Evolutionary conservation across 2,797 vertebrate genomes (phyloP).

Genomic region (Octomys mimax): DNA sequence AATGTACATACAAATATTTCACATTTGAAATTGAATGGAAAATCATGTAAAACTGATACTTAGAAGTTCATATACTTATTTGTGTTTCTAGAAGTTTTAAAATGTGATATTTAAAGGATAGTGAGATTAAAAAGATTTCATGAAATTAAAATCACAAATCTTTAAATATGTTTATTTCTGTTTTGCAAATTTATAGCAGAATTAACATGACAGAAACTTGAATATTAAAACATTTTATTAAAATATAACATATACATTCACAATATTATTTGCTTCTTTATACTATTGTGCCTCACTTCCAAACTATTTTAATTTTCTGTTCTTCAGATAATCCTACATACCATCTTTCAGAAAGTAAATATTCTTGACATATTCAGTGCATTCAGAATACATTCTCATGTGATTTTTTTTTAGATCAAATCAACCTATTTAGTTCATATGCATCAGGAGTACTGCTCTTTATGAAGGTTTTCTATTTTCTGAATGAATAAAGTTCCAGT

Average conservation of each 20-base stretch:
- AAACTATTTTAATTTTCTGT: neutral
- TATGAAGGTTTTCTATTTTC: neutral
- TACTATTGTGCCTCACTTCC: neutral
- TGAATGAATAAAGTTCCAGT: neutral
- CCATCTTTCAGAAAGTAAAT: neutral
- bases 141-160: neutral
- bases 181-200: slow-evolving; percentile 4
- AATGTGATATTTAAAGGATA: neutral
- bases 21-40: neutral
- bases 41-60: neutral
- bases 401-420: slow-evolving; percentile 23
- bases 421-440: neutral
- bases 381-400: neutral
- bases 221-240: neutral
- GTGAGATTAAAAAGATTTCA: neutral
- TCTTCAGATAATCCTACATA: neutral
- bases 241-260: neutral
- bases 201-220: neutral
- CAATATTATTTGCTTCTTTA: neutral
- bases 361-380: neutral
- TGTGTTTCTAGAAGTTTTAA: neutral
- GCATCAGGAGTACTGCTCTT: neutral
- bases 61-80: neutral
- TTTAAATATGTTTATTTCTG: neutral
- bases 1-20: neutral